Base-by-base conservation (phyloP, 1,140 invertebrate genomes). In the Drosophila chauvacae region DNA sequence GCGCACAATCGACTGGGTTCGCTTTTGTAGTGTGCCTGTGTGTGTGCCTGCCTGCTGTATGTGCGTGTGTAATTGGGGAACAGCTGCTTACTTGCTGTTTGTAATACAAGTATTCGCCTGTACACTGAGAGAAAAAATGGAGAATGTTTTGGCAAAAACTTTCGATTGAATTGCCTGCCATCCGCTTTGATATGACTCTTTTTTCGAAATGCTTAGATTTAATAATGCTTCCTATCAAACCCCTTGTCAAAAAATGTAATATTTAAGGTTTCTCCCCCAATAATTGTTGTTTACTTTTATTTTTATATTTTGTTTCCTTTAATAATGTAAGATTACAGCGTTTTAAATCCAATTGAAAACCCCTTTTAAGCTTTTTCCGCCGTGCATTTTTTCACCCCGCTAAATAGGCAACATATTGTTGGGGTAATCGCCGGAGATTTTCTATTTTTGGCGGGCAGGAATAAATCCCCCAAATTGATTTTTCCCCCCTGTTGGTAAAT, bases 381-480 rank as follows among this genome's bases (percentile, higher is more conserved):
- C 4, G 70, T 60, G 44, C 11, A 28, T n/a, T 33, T 35, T 41
- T 74, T 71, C 44, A 11, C 61, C 35, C 61, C 39, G 50, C 63
- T 66, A 70, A 86, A 74, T 77, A 64, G 61, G 63, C 80, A 86
- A 73, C 83, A 87, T 80, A 86, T 87, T 81, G 79, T 81, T 77
- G 50, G 55, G 53, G 65, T 81, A 77, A 77, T 77, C 74, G 74
- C 56, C 39, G 65, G 48, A 69, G 74, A 77, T 77, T 77, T 77
- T 77, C 73, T 77, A 77, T 77, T 77, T 77, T 77, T 77, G 72
- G 73, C 71, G 61, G 62, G 63, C 72, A 55, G 51, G 50, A n/a
- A 60, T 58, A 73, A 73, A 59, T 72, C 53, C 45, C 45, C 30
- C 45, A 72, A 72, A 72, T 72, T 72, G 69, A 72, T 72, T 72